Evolutionary conservation across 2,888 invertebrate genomes (phyloP), one percentile per base, ranked within the genome.

Genomic region (Parthenolecanium corni): DNA sequence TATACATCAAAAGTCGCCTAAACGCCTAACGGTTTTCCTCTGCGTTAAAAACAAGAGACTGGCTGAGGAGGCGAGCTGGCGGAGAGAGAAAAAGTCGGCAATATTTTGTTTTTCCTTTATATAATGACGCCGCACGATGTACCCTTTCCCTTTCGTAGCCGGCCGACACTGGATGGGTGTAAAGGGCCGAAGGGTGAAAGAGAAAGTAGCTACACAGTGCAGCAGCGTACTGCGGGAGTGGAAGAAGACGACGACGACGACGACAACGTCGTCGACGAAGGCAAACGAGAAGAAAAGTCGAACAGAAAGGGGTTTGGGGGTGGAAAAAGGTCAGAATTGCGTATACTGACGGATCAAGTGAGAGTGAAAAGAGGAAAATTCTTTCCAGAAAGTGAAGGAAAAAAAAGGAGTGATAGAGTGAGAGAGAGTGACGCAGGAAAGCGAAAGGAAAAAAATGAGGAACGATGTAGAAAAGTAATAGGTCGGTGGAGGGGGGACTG

Each of bases 1-100:
- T 57, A 57, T 57, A 47, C 57, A 47, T 57, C 57, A 57, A 47
- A 57, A 57, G 57, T 57, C 57, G 57, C 57, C 57, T 31, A 57
- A 57, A 57, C 42, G 57, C 57, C 57, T 57, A 16, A 46, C 46
- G 44, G 16, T 25, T 57, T 25, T 24, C n/a, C 31, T 31, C 31
- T 31, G 31, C n/a, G n/a, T n/a, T 31, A 31, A 23, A 57, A 52
- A 52, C 52, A 52, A 52, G 52, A 52, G 52, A n/a, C n/a, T n/a
- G n/a, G n/a, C n/a, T n/a, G n/a, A n/a, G n/a, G n/a, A n/a, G n/a
- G n/a, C n/a, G n/a, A 52, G 52, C 47, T 18, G n/a, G n/a, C n/a
- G n/a, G n/a, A n/a, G 4, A 16, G 47, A 18, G 47, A 47, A 56
- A 44, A 24, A 56, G 20, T 49, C 20, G 11, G 49, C 23, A 23